phyloP scores from a whole-genome alignment of 2,113 vertebrate genomes.

The Solenodon paradoxus region DNA sequence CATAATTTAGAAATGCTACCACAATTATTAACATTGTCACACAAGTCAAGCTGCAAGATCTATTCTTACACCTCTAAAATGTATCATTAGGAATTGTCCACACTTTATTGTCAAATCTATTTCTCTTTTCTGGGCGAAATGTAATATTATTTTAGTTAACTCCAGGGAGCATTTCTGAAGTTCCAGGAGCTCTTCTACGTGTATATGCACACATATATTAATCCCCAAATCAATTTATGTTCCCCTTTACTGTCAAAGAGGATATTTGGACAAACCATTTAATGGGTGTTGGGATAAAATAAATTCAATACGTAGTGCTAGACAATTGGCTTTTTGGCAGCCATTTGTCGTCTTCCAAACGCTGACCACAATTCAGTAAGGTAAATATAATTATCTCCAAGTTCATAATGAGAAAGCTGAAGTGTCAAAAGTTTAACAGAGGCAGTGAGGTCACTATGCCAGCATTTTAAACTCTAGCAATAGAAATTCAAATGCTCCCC shows the following conservation, averaged over 20 bases:
- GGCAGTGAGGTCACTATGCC: neutral
- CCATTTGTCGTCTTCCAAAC: neutral
- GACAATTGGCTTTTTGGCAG: neutral
- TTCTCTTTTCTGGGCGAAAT: neutral
- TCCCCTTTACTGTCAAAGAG: neutral
- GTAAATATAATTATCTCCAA: neutral
- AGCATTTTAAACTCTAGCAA: neutral
- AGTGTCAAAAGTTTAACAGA: neutral
- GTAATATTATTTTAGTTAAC: conserved; percentile 3
- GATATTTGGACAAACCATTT: neutral
- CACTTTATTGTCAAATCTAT: neutral
- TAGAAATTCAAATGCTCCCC: neutral
- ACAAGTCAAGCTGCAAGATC: neutral
- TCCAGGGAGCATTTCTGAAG: neutral
- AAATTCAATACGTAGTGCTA: neutral
- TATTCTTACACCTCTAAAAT: neutral
- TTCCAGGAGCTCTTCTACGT: neutral
- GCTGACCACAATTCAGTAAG: neutral
- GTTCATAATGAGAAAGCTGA: neutral
- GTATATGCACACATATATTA: neutral
- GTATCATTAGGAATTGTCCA: neutral
- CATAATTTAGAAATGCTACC: conserved; percentile 20
- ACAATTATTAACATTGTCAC: neutral
- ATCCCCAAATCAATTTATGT: neutral
- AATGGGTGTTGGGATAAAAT: neutral